Conservation (phyloP, 2,797 vertebrate genomes). For the Brachyalestes nurse region DNA sequence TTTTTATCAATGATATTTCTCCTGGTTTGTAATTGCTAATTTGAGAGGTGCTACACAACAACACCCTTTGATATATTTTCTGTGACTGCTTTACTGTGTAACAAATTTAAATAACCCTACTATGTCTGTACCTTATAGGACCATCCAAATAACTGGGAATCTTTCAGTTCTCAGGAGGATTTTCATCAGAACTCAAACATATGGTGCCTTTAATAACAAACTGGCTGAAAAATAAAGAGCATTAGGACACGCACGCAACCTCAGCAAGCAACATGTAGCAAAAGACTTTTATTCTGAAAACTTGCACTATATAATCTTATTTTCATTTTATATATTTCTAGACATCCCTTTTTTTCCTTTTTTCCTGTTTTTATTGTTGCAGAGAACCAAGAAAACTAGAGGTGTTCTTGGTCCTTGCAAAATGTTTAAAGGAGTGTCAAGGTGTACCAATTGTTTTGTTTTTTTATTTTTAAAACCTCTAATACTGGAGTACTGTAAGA, state of each 20-base stretch:
- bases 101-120: slow-evolving; percentile 1
- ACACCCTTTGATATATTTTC: background rate
- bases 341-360: slow-evolving; percentile 15
- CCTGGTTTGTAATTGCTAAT: no score
- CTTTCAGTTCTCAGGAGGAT: slow-evolving; percentile 35
- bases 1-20: no score
- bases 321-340: slow-evolving; percentile 42
- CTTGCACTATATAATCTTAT: slow-evolving; percentile 81
- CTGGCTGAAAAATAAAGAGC: slow-evolving; percentile 50
- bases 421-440: background rate
- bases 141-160: slow-evolving; percentile 53
- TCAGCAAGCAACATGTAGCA: slow-evolving; percentile 83
- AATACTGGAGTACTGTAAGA: background rate
- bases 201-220: slow-evolving; percentile 62
- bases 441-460: background rate
- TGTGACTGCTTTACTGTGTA: background rate
- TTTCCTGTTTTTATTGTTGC: slow-evolving; percentile 15
- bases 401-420: background rate
- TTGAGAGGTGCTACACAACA: no score
- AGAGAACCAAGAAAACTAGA: background rate
- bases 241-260: slow-evolving; percentile 46
- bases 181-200: slow-evolving; percentile 34
- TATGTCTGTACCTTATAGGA: slow-evolving; percentile 51
- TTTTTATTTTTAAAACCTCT: background rate
- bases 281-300: slow-evolving; percentile 76